Evolutionary conservation across 2,797 vertebrate genomes (phyloP), one percentile per base, ranked within the genome.

Genomic region (Microctenopoma stevenorrisi): DNA sequence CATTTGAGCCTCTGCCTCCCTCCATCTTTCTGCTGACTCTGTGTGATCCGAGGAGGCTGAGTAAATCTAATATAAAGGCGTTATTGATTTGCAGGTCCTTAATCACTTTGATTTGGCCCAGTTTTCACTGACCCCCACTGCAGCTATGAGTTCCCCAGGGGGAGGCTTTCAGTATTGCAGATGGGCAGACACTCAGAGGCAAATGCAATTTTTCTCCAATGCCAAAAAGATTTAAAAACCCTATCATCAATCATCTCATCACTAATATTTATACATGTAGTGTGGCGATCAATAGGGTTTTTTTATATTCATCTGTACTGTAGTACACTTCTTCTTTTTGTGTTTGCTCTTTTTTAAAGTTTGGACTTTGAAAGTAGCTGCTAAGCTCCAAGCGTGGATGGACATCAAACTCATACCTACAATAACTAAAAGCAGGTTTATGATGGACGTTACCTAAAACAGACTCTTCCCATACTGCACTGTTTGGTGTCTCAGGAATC

Each of bases 1-100:
- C 72, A 76, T 78, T 80, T 86, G 68, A 61, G 76, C 76, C 58
- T 22, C 75, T 16, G 63, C 68, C 76, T 55, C 35, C 56, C 71
- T 61, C 62, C 67, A 4, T 84, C 79, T 88, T 93, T 92, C 87
- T 92, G 93, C 91, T 93, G 93, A 94, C 89, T 76, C 73, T 2
- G 87, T 81, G 76, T 67, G 66, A 92, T 89, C 76, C 47, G 48
- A 57, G 66, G 55, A 80, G 79, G 79, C 81, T 58, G 73, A 89
- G 87, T 87, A 90, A 94, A 93, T 93, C 91, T 93, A 90, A 93
- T 93, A 93, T 93, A 93, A 92, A 93, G 88, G 86, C 81, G 51
- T 86, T 93, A 94, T 94, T 92, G 93, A 94, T 94, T 91, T 70
- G 82, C 79, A 57, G 86, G 76, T 84, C 85, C 88, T 93, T 93